A percentile compares a stretch with the other conserved stretches of the same genome.
phyloP scores from a whole-genome alignment of 2,113 vertebrate genomes.

The Ramphastos sulfuratus region DNA sequence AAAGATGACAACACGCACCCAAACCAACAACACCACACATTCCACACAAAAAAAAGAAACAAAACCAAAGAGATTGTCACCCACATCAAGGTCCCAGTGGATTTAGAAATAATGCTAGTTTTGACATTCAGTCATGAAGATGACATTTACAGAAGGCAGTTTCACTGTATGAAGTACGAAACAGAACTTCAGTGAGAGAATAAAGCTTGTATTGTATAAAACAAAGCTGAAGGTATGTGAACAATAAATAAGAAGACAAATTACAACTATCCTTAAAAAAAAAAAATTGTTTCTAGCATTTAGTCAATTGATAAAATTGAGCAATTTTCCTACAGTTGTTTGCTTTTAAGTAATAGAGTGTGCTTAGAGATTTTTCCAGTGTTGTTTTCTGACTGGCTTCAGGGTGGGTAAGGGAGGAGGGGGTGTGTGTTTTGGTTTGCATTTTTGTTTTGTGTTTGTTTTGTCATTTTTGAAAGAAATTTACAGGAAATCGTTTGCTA shows the following conservation, averaged over 20 bases:
- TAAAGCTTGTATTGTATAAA: not conserved
- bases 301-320: not conserved
- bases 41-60: too few species aligned
- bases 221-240: not conserved
- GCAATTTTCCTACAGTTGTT: not conserved
- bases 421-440: accelerated
- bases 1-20: not conserved
- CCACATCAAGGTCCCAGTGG: not conserved
- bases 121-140: not conserved
- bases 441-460: not conserved
- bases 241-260: not conserved
- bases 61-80: not conserved
- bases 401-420: too few species aligned
- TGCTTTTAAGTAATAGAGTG: not conserved
- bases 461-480: not conserved
- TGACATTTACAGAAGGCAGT: not conserved
- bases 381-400: not conserved
- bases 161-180: not conserved
- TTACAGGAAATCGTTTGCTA: not conserved
- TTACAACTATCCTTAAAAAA: not conserved
- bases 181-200: not conserved
- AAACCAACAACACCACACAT: too few species aligned
- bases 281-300: not conserved
- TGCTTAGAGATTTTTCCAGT: not conserved
- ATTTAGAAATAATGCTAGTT: not conserved